These are phyloP conservation scores for Caenorhabditis becei DNA, from an alignment of 2,888 invertebrate genomes.

Conservation along the genomic window DNA sequence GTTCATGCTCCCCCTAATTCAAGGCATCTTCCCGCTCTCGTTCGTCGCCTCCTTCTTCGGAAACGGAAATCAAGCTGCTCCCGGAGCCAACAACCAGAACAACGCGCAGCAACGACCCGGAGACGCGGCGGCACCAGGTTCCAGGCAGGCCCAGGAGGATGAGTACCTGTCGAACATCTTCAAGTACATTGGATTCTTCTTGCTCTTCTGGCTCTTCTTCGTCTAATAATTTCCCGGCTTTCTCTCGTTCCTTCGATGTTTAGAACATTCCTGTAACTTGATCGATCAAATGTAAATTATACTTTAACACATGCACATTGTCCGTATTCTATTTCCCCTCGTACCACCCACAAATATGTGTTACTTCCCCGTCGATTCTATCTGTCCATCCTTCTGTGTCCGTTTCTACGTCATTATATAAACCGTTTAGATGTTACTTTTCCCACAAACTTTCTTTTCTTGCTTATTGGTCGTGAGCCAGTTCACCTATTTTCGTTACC, in stretches of 20 bases:
- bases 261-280: conserved; percentile 25
- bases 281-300: background rate
- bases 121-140: conserved; percentile 68
- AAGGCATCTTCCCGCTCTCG: conserved; percentile 78
- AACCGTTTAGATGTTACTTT: conserved; percentile 7
- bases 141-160: conserved; percentile 78
- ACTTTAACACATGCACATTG: too few relatives aligned
- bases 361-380: conserved; percentile 17
- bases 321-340: background rate
- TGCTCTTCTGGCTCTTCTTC: conserved; percentile 80
- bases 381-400: background rate
- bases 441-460: too few relatives aligned
- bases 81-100: background rate
- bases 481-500: background rate
- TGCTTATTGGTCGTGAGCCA: background rate
- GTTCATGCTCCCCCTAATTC: conserved; percentile 41
- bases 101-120: background rate
- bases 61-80: conserved; percentile 21
- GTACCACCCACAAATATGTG: conserved; percentile 27
- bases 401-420: background rate
- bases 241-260: background rate
- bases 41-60: conserved; percentile 78
- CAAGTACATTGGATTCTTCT: conserved; percentile 77
- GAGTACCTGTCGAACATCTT: conserved; percentile 78
- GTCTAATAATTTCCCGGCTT: conserved; percentile 40